Evolutionary conservation across 2,113 vertebrate genomes (phyloP).

Genomic region (Fukomys damarensis): DNA sequence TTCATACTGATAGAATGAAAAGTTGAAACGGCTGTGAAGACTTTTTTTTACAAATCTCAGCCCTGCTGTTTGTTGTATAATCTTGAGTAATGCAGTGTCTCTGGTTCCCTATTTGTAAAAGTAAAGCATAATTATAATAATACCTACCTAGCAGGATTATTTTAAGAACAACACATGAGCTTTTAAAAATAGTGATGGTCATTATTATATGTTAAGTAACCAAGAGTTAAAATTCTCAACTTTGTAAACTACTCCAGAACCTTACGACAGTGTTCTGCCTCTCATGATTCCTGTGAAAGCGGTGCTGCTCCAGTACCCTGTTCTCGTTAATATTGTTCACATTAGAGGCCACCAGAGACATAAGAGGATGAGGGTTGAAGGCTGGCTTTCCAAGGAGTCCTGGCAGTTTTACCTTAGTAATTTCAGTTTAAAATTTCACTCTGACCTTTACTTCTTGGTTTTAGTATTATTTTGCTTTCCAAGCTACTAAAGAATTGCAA

Average conservation of each 20-base stretch:
- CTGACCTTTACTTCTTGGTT: slow-evolving; percentile 72
- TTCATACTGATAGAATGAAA: neutral
- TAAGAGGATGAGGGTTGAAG: neutral
- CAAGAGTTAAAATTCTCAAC: neutral
- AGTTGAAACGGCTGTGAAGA: neutral
- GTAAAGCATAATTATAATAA: neutral
- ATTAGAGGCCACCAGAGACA: neutral
- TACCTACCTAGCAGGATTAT: neutral
- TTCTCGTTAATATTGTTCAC: neutral
- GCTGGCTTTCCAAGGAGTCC: neutral
- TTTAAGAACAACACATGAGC: neutral
- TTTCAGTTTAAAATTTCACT: slow-evolving; percentile 68
- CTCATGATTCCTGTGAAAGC: neutral
- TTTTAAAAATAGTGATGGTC: neutral
- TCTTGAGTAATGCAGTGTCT: neutral
- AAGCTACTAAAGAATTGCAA: slow-evolving; percentile 74
- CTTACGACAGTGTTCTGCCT: neutral
- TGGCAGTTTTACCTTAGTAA: slow-evolving; percentile 43
- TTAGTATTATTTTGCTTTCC: slow-evolving; percentile 65
- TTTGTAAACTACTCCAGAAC: neutral
- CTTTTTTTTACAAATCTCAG: neutral
- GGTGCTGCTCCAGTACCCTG: neutral
- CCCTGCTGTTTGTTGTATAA: neutral
- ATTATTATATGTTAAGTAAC: neutral
- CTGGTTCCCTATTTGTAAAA: neutral